phyloP scores from a whole-genome alignment of 2,113 vertebrate species.

The Pelecanoides urinatrix region DNA sequence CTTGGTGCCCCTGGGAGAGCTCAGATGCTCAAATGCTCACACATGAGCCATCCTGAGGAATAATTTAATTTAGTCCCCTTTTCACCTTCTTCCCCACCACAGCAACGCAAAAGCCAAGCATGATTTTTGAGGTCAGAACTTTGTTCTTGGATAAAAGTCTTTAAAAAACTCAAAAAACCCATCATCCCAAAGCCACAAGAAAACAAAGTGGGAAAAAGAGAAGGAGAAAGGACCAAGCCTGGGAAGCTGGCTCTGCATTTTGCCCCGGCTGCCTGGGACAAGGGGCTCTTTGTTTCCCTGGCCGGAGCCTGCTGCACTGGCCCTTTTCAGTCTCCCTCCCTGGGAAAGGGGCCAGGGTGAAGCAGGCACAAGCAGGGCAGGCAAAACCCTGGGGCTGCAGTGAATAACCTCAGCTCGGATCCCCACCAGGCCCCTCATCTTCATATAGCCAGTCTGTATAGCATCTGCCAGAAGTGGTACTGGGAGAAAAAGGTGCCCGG shows the following conservation, averaged over 20 bases:
- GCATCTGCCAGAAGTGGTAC: not conserved
- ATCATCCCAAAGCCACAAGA: not conserved
- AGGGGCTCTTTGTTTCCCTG: conserved; percentile 60
- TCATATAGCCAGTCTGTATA: fast-evolving
- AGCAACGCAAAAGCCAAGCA: not conserved
- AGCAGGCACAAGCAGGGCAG: conserved; percentile 44
- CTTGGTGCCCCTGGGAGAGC: not conserved
- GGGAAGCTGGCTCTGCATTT: conserved; percentile 41
- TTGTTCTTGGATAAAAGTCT: conserved; percentile 19
- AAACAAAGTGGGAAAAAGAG: not conserved
- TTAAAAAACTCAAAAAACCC: not conserved
- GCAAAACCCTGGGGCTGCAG: not conserved
- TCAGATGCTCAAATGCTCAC: not conserved
- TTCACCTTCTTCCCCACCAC: not conserved
- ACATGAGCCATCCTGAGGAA: not conserved
- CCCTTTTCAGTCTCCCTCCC: conserved; percentile 55
- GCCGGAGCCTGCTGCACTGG: not conserved
- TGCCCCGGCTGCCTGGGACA: conserved; percentile 16
- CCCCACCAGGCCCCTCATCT: not conserved
- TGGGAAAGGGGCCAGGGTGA: conserved; percentile 36
- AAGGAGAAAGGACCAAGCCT: conserved; percentile 41
- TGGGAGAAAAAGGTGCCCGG: not conserved
- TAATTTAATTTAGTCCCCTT: not conserved
- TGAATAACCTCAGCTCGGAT: not conserved
- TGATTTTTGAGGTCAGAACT: not conserved